Evolutionary conservation across 2,797 vertebrate species (phyloP), one percentile per base, ranked within the genome.

Genomic region (Myotis myotis): DNA sequence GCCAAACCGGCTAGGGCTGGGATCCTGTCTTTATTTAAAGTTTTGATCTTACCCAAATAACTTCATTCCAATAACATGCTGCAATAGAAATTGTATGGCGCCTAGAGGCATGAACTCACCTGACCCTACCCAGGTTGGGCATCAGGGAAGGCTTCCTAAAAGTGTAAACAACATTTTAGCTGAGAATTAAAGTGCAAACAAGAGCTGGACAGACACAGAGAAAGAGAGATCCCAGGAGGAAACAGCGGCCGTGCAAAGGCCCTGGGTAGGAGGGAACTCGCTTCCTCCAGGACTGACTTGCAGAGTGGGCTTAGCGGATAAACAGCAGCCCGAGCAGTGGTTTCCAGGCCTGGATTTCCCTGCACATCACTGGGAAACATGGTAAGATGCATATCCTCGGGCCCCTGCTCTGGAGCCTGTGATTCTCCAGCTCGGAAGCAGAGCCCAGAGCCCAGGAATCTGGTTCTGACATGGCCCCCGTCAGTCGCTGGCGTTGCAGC

Each of bases 271-370:
- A 62, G 80, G 30, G 66, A 41, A 16, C 20, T 68, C 16, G 2
- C 53, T 53, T 78, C 80, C 72, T 72, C 33, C 22, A 41, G 25
- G 47, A 38, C 60, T 92, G 10, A 28, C 28, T 72, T 90, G 86
- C 23, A 17, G 41, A 4, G 8, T 51, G 13, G 19, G 22, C 60
- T 81, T 23, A 10, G 44, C 8, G 76, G 83, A 75, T 51, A 53
- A 72, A 23, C 1, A 20, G 70, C 62, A 47, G 17, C 51, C 70
- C 41, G 11, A 15, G 30, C 49, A 25, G 28, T 38, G 15, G 33
- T 76, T 78, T 23, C 41, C n/a, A 38, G 74, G 33, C 41, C 81
- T 25, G 30, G 41, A 5, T 9, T 8, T 41, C 62, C 62, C 13
- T 30, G 44, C 9, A 28, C 0, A 49, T 19, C 12, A 44, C 20